Conservation (phyloP, 2,113 vertebrate genomes). For the Oostethus manadensis region DNA sequence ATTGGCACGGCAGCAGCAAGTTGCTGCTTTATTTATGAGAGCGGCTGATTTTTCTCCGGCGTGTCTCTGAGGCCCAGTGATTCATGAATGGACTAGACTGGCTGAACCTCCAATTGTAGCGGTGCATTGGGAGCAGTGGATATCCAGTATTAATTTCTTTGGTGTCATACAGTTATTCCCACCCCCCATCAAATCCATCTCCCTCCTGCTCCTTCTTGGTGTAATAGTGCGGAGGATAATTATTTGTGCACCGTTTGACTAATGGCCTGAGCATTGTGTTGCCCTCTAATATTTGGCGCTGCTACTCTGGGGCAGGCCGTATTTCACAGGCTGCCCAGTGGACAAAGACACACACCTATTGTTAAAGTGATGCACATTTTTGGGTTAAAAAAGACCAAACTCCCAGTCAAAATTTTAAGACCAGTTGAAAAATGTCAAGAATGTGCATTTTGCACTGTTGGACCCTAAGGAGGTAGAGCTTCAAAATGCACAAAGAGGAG, state of each 20-base stretch:
- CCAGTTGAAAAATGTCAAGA: too few species aligned
- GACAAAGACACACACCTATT: conserved; percentile 19
- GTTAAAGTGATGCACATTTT: conserved; percentile 27
- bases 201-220: conserved; percentile 58
- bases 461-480: too few species aligned
- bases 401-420: too few species aligned
- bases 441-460: too few species aligned
- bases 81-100: conserved; percentile 74
- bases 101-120: conserved; percentile 63
- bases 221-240: conserved; percentile 60
- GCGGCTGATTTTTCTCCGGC: conserved; percentile 62
- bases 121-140: conserved; percentile 67
- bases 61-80: conserved; percentile 64
- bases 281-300: conserved; percentile 39
- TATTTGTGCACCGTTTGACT: conserved; percentile 59
- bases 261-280: conserved; percentile 51
- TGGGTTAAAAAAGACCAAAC: too few species aligned
- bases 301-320: conserved; percentile 29
- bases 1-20: conserved; percentile 61
- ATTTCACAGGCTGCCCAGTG: conserved; percentile 36
- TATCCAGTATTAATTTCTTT: conserved; percentile 68
- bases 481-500: too few species aligned
- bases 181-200: conserved; percentile 64
- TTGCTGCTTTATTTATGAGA: conserved; percentile 74
- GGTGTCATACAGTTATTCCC: conserved; percentile 64